Base-by-base conservation (phyloP, 2,888 invertebrate species). In the Amblyjoppa fuscipennis region DNA sequence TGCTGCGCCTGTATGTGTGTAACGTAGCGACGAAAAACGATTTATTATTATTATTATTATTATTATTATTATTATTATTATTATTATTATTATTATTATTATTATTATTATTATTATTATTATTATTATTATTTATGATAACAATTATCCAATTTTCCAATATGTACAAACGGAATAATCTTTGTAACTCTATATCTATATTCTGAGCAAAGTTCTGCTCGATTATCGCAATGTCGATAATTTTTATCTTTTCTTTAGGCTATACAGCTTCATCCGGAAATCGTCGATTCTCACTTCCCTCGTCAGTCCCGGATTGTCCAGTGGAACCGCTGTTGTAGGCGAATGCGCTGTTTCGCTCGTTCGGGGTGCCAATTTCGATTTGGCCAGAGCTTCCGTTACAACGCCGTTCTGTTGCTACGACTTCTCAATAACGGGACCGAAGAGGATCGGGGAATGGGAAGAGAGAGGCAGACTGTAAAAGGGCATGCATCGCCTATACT, bases 381-480 rank as follows among this genome's bases (percentile, higher is more conserved):
- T 84, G 68, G 51, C 81, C 59, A 20, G 81, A 77, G 77, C 81
- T 81, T 84, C 76, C 84, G 84, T 81, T 74, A 77, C 84, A 76
- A 49, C 70, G 59, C 31, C 71, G 71, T 45, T 45, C 77, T 68
- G 56, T 59, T 68, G 71, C 74, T 53, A 69, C 79, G 45, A 71
- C 76, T 81, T 81, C 71, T 73, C 11, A 59, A 77, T 56, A 84
- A 77, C 66, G 61, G n/a, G 59, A 59, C n/a, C 41, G 66, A 20
- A 20, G 16, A 56, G 61, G 56, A 53, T 53, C 31, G 51, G 7
- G n/a, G n/a, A 20, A 0, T 7, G 13, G 9, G 45, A 28, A 16
- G 69, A 31, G n/a, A 38, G 28, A 25, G 66, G n/a, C 13, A 51
- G 34, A 56, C 20, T 70, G 71, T 81, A 81, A 81, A 84, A 84